These are phyloP conservation scores for Heliconius ethilla DNA, from an alignment of 2,888 invertebrate genomes.

Conservation along the genomic window DNA sequence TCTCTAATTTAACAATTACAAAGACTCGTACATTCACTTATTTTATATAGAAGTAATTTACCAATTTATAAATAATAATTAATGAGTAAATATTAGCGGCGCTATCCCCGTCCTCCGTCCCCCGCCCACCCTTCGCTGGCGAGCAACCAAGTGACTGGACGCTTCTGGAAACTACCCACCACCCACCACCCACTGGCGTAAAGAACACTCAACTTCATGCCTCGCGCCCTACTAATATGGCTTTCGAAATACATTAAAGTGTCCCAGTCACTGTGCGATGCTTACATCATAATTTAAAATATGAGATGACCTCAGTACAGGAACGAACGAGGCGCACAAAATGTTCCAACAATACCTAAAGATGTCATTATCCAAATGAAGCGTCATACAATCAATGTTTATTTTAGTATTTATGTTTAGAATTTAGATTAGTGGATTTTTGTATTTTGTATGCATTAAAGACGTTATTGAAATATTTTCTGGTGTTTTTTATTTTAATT, in stretches of 20 bases:
- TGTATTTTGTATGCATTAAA: too few species aligned
- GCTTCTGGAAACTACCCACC: conserved; percentile 25
- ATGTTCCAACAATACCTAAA: neutral
- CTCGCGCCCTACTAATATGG: neutral
- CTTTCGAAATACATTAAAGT: neutral
- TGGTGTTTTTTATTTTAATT: too few species aligned
- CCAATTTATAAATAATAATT: neutral
- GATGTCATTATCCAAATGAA: too few species aligned
- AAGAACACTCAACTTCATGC: neutral
- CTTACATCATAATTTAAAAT: conserved; percentile 23
- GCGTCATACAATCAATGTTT: neutral
- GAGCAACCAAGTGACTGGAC: conserved; percentile 29
- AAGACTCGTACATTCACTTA: too few species aligned
- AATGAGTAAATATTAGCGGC: neutral
- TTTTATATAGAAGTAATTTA: neutral
- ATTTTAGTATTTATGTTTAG: too few species aligned
- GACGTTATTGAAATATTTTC: too few species aligned
- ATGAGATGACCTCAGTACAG: conserved; percentile 12
- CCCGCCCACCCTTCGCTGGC: conserved; percentile 22
- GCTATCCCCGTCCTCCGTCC: neutral
- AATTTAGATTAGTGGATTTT: too few species aligned
- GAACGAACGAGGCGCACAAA: conserved; percentile 3
- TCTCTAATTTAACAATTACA: too few species aligned
- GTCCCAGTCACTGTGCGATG: neutral
- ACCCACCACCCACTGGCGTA: neutral